A percentile compares a stretch with the other conserved stretches of the same genome.
These are phyloP conservation scores for Priapulus caudatus DNA, from an alignment of 2,888 invertebrate genomes.

Conservation along the genomic window DNA sequence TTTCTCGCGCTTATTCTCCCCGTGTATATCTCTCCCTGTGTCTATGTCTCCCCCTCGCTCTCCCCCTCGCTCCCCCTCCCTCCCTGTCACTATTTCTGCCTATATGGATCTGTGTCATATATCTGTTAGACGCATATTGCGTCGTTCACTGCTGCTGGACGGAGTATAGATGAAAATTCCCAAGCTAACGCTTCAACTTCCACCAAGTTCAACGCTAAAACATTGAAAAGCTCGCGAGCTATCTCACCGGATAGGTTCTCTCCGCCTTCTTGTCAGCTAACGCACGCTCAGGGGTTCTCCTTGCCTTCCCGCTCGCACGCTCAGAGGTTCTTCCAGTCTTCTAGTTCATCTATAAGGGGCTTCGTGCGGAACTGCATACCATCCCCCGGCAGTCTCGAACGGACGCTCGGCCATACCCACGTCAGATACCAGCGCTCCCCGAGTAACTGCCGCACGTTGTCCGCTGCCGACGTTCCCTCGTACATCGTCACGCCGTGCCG, in stretches of 20 bases:
- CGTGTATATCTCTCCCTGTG: no score
- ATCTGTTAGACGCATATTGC: no score
- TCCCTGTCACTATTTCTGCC: neutral
- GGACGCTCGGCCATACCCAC: neutral
- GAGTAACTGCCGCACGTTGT: neutral
- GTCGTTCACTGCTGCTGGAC: no score
- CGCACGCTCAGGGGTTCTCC: no score
- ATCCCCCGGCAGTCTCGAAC: neutral
- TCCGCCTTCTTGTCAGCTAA: no score
- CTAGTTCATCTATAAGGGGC: neutral
- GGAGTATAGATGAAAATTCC: no score
- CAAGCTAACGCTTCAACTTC: no score
- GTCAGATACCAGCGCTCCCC: neutral
- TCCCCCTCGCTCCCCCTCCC: neutral
- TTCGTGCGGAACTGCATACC: neutral
- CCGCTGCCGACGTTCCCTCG: neutral
- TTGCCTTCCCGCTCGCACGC: neutral
- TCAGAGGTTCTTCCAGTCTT: neutral
- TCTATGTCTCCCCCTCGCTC: no score
- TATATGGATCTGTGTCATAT: no score
- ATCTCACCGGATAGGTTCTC: no score
- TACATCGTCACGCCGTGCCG: neutral
- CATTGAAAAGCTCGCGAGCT: constrained; percentile 1
- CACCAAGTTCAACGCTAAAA: no score
- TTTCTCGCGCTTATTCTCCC: neutral